These are phyloP conservation scores for Anguilla megastoma DNA, from an alignment of 2,797 vertebrate species.

Conservation along the genomic window DNA sequence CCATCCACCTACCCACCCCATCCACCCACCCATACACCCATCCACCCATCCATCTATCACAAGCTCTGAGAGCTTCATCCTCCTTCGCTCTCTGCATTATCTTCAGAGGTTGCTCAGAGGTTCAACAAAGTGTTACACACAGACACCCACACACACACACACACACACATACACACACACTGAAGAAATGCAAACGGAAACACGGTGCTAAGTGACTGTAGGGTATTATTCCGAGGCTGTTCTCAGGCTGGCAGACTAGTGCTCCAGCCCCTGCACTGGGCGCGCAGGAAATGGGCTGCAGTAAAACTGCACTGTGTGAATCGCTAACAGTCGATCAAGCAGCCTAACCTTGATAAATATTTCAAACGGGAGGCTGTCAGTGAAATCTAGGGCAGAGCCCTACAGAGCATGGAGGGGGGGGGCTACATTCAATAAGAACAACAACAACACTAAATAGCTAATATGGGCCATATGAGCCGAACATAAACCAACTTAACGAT, in stretches of 20 bases:
- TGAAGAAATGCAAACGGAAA: too few species aligned
- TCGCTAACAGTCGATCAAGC: conserved; percentile 42
- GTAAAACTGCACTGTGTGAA: conserved; percentile 30
- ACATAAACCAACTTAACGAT: conserved; percentile 5
- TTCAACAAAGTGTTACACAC: too few species aligned
- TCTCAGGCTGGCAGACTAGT: background rate
- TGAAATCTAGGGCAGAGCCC: conserved; percentile 67
- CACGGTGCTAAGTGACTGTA: too few species aligned
- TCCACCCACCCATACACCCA: background rate
- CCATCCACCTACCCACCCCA: background rate
- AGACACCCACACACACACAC: too few species aligned
- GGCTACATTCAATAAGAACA: conserved; percentile 1
- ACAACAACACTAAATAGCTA: conserved; percentile 25
- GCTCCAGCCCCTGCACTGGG: background rate
- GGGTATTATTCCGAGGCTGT: background rate
- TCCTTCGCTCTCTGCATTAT: background rate
- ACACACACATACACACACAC: too few species aligned
- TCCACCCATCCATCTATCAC: background rate
- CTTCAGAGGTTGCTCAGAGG: background rate
- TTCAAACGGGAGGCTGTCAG: conserved; percentile 59
- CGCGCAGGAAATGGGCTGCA: background rate
- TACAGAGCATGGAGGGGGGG: conserved; percentile 5
- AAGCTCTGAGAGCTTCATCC: background rate
- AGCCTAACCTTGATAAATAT: conserved; percentile 70
- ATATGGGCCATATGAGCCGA: background rate